Base-by-base conservation (phyloP, 2,888 invertebrate species). In the Crepidodera aurea region DNA sequence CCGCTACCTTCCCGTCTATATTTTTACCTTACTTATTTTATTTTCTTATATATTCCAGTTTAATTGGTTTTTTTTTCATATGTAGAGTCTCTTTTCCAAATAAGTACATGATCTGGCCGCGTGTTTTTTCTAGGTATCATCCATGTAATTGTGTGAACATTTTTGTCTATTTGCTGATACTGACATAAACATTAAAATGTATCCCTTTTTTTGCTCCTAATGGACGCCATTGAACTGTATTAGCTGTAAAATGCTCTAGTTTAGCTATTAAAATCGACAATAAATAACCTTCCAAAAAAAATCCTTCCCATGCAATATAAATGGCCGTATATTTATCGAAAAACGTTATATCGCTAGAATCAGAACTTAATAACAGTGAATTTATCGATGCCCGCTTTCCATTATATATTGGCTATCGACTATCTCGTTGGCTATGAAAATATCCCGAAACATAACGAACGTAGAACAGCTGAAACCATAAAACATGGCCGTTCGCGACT, bases 331-430 rank as follows among this genome's bases (percentile, higher is more conserved):
- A 57, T 57, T 57, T 37, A 22, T n/a, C 56, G 54, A 56, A 56
- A 56, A 56, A 15, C 22, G 56, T 39, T 57, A 34, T 57, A 57
- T 57, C 48, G 48, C 48, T 56, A 57, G 48, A 57, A 48, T 57
- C 48, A 48, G 48, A 57, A 57, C 56, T 57, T 48, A 57, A 48
- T 57, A 57, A 57, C 56, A 15, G 48, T 15, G 19, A 48, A 48
- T 48, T 48, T 48, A 48, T 48, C 48, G 48, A 8, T 19, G 13
- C 48, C 37, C 48, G 32, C 48, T 27, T 57, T 57, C 48, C 56
- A 57, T 48, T 57, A 48, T 48, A 57, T 48, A 57, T 37, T 37
- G 22, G 42, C 42, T 22, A 48, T 48, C 48, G 48, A 48, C 48
- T 48, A 48, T 48, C 48, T 13, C 15, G 27, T 27, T 16, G 48